Base-by-base conservation (phyloP, 2,888 invertebrate species). In the Euspilapteryx auroguttella region DNA sequence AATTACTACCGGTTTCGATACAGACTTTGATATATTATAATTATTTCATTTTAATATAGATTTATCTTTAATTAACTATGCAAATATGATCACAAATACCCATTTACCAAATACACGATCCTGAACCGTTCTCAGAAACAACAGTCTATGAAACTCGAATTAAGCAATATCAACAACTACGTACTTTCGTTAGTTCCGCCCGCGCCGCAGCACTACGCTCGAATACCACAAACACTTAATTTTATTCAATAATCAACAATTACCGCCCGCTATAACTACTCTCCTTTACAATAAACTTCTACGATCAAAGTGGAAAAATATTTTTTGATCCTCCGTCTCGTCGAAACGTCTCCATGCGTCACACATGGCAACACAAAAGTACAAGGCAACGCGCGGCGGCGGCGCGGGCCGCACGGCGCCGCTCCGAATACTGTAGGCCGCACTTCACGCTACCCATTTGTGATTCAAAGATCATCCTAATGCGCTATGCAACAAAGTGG, bases 181-280 rank as follows among this genome's bases (percentile, higher is more conserved):
- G 41, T 44, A 48, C 50, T n/a, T n/a, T n/a, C n/a, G n/a, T n/a
- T n/a, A n/a, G n/a, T n/a, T n/a, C n/a, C n/a, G n/a, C 6, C 6
- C 27, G 17, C 20, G 21, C 27, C 39, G 38, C 45, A 46, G 46
- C 39, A 48, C 63, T 64, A 64, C 68, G 38, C 49, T 56, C 65
- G 61, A 59, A 63, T 62, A 63, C 61, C 68, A 59, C 59, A 55
- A 68, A 71, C 65, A 63, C 58, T 65, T 71, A 71, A 65, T 63
- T 64, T 69, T 71, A 66, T 64, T 68, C 75, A 75, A 73, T 73
- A 73, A 75, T 75, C 75, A 75, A 75, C 75, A 75, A 75, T 69
- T 64, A 65, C 61, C 69, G 66, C 63, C 63, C 68, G 55, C 64
- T 58, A 61, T 66, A 69, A 71, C 68, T 59, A 64, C 64, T 55